Conservation (phyloP, 2,888 invertebrate genomes). For the Gryllus longicercus region DNA sequence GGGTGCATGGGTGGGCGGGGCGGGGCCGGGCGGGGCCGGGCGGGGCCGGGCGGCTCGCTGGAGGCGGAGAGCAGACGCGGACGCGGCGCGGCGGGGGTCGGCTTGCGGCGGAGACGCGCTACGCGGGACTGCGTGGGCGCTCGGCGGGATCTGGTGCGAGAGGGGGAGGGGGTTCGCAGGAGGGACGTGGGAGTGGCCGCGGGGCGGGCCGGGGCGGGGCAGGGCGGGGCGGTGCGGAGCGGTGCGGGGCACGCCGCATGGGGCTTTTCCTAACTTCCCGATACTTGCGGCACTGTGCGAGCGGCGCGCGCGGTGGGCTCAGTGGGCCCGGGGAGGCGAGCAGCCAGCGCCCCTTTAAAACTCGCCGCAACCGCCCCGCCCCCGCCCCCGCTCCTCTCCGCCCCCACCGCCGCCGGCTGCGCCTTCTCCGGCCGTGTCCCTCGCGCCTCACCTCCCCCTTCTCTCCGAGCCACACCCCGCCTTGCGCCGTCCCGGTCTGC, state of each 20-base stretch:
- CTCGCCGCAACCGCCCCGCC: not conserved
- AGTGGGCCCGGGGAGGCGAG: not conserved
- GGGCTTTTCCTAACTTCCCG: slow-evolving; percentile 4
- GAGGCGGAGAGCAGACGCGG: not conserved
- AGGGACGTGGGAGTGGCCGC: not conserved
- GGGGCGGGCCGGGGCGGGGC: not conserved
- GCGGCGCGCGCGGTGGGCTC: not conserved
- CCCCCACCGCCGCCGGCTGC: not conserved
- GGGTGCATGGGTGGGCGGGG: not conserved
- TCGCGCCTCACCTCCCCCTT: not conserved
- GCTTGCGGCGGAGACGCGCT: not conserved
- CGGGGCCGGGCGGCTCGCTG: not conserved
- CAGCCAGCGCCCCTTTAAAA: not conserved
- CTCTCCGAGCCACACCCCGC: no score
- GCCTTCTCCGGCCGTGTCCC: not conserved
- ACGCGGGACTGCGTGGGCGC: not conserved
- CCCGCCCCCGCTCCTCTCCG: no score
- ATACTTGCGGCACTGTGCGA: not conserved
- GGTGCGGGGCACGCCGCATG: not conserved
- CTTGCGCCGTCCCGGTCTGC: not conserved
- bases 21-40: not conserved
- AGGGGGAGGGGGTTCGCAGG: not conserved
- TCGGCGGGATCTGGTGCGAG: not conserved
- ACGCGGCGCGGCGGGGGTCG: not conserved
- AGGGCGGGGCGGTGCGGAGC: not conserved